These are phyloP conservation scores for Platycheirus rosarum DNA, from an alignment of 2,888 invertebrate genomes.

Conservation along the genomic window DNA sequence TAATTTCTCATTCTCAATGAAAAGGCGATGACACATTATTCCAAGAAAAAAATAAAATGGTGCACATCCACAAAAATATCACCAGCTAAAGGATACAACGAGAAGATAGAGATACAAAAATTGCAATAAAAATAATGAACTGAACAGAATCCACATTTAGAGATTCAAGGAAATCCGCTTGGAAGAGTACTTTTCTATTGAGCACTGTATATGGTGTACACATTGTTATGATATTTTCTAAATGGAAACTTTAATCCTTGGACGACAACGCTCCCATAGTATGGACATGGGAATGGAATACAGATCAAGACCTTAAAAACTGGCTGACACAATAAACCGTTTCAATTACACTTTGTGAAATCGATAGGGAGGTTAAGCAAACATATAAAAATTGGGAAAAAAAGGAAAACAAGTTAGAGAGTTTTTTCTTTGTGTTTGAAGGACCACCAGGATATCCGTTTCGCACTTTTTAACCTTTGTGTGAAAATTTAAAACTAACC, in stretches of 20 bases:
- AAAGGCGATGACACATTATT: conserved; percentile 27
- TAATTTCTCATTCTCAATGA: conserved; percentile 19
- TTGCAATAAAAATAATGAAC: conserved; percentile 43
- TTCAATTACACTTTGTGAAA: conserved; percentile 33
- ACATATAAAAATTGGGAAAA: too few species aligned
- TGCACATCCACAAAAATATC: conserved; percentile 7
- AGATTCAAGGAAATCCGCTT: conserved; percentile 6
- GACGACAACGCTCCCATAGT: conserved; percentile 8
- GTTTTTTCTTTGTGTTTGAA: neutral
- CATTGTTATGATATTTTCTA: neutral
- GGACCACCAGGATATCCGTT: too few species aligned
- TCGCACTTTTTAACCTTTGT: too few species aligned
- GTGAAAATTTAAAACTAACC: too few species aligned
- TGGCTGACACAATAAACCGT: conserved; percentile 42
- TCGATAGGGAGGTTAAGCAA: conserved; percentile 11
- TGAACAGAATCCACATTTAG: conserved; percentile 18
- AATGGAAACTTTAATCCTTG: conserved; percentile 38
- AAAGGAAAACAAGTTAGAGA: neutral
- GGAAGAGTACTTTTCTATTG: conserved; percentile 4
- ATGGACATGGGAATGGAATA: neutral
- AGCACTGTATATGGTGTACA: neutral
- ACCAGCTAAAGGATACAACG: neutral
- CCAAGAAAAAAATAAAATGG: conserved; percentile 28
- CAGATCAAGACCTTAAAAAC: conserved; percentile 46
- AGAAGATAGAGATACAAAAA: neutral